Percentiles rank a stretch among this genome's conserved stretches.
phyloP scores from a whole-genome alignment of 2,797 vertebrate genomes.

The Aeoliscus strigatus region DNA sequence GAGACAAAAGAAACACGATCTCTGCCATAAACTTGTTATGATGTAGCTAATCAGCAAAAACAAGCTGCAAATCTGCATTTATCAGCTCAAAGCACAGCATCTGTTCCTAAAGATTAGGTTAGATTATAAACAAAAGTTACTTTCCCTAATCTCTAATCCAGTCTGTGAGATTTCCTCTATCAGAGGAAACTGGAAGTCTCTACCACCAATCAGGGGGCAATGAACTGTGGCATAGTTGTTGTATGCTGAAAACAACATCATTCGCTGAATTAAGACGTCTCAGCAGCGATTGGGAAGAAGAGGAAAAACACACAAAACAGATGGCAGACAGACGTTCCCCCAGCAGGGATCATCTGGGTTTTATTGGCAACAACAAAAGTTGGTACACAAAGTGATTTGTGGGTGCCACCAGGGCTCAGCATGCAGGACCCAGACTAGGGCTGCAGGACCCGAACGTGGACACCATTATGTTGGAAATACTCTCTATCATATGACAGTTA shows the following conservation, averaged over 20 bases:
- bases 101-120: slow-evolving; percentile 16
- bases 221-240: slow-evolving; percentile 6
- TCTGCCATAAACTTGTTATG: slow-evolving; percentile 2
- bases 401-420: slow-evolving; percentile 28
- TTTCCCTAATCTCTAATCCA: slow-evolving; percentile 43
- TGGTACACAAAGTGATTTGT: slow-evolving; percentile 60
- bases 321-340: slow-evolving; percentile 40
- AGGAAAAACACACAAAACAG: slow-evolving; percentile 32
- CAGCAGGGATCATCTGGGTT: slow-evolving; percentile 42
- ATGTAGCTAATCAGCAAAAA: slow-evolving; percentile 6
- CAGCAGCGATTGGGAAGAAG: too few species aligned
- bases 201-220: slow-evolving; percentile 8
- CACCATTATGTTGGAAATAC: too few species aligned
- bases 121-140: slow-evolving; percentile 4
- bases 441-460: too few species aligned
- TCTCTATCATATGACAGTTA: too few species aligned
- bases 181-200: slow-evolving; percentile 20
- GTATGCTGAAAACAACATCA: too few species aligned
- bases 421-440: slow-evolving; percentile 49
- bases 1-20: too few species aligned
- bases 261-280: slow-evolving; percentile 28
- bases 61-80: slow-evolving; percentile 6
- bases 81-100: slow-evolving; percentile 22
- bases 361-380: slow-evolving; percentile 64
- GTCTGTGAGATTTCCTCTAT: slow-evolving; percentile 3